Conservation (phyloP, 92 coral and sea anemone genomes). For the Parazoanthus darwini region DNA sequence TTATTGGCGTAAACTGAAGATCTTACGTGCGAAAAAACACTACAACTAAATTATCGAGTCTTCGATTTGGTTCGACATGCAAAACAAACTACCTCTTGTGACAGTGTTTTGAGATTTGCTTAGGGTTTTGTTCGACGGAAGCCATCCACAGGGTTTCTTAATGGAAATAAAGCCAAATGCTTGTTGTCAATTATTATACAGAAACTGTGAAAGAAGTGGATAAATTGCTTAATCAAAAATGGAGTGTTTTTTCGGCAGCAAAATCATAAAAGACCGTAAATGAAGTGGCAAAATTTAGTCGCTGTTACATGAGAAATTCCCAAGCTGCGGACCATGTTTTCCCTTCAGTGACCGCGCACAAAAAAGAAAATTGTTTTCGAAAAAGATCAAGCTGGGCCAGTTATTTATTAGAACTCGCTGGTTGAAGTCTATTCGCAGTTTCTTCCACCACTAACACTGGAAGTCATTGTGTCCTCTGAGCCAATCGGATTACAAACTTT, state of each 20-base stretch:
- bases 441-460: constrained; percentile 22
- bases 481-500: constrained; percentile 34
- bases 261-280: not conserved
- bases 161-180: constrained; percentile 3
- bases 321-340: constrained; percentile 39
- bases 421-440: constrained; percentile 33
- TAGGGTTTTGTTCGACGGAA: constrained; percentile 9
- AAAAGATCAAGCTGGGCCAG: constrained; percentile 28
- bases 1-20: not conserved
- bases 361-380: not conserved
- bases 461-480: constrained; percentile 17
- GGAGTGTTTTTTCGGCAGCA: not conserved
- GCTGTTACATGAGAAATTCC: constrained; percentile 23
- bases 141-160: constrained; percentile 7
- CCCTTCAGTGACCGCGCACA: constrained; percentile 6
- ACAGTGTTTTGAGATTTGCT: constrained; percentile 27
- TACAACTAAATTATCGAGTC: constrained; percentile 11
- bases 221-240: constrained; percentile 20
- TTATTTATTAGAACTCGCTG: constrained; percentile 32
- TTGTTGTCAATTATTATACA: constrained; percentile 24
- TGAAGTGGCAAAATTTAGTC: not conserved
- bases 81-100: constrained; percentile 3
- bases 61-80: constrained; percentile 16
- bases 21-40: not conserved
- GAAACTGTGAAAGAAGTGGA: constrained; percentile 5